Percentiles rank a stretch among this genome's conserved stretches.
phyloP scores from a whole-genome alignment of 2,888 invertebrate genomes.

The Dioctria linearis region DNA sequence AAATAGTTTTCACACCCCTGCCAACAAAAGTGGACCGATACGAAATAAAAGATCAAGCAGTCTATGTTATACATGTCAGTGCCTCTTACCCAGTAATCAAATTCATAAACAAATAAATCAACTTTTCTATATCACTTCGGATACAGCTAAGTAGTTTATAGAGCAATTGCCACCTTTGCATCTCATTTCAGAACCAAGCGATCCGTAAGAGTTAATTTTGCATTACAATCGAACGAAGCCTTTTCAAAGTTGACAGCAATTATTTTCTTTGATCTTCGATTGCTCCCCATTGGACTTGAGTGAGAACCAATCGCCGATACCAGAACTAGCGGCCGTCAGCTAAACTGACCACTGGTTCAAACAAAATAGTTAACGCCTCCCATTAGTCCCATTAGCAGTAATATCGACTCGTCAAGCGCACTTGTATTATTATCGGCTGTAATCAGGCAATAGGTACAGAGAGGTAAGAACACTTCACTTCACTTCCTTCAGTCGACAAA shows the following conservation, averaged over 20 bases:
- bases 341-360: constrained; percentile 28
- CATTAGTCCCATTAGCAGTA: background rate
- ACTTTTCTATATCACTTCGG: too few species aligned
- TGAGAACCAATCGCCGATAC: constrained; percentile 23
- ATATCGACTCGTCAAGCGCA: constrained; percentile 8
- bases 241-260: background rate
- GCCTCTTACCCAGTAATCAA: too few species aligned
- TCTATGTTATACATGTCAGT: too few species aligned
- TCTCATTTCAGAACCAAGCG: background rate
- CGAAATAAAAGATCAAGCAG: too few species aligned
- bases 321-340: background rate
- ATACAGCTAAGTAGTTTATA: too few species aligned
- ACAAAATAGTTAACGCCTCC: constrained; percentile 41
- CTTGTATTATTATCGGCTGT: background rate
- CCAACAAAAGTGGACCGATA: too few species aligned
- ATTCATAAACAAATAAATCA: too few species aligned
- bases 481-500: background rate
- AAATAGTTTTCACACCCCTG: too few species aligned
- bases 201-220: background rate
- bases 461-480: too few species aligned
- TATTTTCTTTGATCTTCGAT: background rate
- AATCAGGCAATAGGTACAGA: background rate
- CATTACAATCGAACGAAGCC: background rate
- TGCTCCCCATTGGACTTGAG: constrained; percentile 34
- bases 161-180: too few species aligned